Conservation (phyloP, 2,797 vertebrate species). For the Gymnoscopelus microlampas region DNA sequence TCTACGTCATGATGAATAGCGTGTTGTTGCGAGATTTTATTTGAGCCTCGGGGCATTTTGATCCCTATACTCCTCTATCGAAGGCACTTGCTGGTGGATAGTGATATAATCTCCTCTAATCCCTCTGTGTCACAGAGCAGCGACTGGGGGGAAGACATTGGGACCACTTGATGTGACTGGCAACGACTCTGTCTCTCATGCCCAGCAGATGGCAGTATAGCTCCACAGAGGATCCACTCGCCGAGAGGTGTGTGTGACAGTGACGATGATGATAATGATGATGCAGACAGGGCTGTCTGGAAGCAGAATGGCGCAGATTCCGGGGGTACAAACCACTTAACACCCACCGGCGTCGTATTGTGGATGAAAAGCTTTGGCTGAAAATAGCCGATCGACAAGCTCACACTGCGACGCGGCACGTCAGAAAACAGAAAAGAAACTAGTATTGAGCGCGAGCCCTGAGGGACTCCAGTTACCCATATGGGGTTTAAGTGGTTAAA, state of each 20-base stretch:
- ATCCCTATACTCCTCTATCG: constrained; percentile 66
- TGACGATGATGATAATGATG: constrained; percentile 36
- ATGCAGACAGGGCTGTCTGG: constrained; percentile 61
- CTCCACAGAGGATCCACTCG: constrained; percentile 51
- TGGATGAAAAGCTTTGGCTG: constrained; percentile 17
- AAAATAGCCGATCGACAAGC: too few relatives aligned
- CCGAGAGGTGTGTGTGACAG: constrained; percentile 54
- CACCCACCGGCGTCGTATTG: neutral
- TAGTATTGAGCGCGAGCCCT: too few relatives aligned
- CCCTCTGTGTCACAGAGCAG: constrained; percentile 65
- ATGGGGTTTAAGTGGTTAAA: constrained; percentile 31
- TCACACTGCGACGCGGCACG: too few relatives aligned
- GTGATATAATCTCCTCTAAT: constrained; percentile 70
- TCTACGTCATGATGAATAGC: neutral
- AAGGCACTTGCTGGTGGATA: constrained; percentile 25
- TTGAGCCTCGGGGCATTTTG: constrained; percentile 52
- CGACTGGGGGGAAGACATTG: constrained; percentile 32
- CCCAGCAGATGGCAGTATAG: constrained; percentile 78
- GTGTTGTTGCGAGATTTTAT: constrained; percentile 47
- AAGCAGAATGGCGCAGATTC: constrained; percentile 68
- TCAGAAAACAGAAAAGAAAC: too few relatives aligned
- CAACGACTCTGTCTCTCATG: constrained; percentile 30
- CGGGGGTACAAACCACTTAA: constrained; percentile 21
- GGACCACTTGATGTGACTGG: constrained; percentile 27
- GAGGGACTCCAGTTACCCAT: too few relatives aligned